Percentiles rank a stretch among this genome's conserved stretches.
These are phyloP conservation scores for Sinocyclocheilus anophthalmus DNA, from an alignment of 2,113 vertebrate genomes.

Conservation along the genomic window DNA sequence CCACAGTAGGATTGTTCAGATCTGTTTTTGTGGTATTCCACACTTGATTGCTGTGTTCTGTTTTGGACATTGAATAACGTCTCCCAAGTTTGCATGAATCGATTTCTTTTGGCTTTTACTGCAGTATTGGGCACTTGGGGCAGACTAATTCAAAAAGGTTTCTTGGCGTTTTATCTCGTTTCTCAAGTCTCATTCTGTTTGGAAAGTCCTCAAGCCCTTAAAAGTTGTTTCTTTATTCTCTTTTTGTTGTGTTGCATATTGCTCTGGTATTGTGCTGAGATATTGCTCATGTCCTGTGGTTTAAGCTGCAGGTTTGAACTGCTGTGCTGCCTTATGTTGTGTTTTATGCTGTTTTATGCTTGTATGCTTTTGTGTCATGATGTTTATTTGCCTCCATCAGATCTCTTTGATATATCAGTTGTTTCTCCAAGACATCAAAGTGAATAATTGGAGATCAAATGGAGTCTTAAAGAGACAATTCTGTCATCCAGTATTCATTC, in stretches of 20 bases:
- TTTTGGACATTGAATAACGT: conserved; percentile 27
- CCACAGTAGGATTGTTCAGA: background rate
- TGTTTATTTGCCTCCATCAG: background rate
- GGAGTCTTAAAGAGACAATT: background rate
- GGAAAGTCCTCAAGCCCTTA: background rate
- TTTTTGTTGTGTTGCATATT: conserved; percentile 20
- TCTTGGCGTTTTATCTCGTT: background rate
- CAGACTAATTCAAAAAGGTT: conserved; percentile 21
- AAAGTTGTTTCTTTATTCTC: conserved; percentile 12
- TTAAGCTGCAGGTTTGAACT: background rate
- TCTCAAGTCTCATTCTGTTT: background rate
- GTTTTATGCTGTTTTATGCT: background rate
- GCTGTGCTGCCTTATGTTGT: conserved; percentile 12
- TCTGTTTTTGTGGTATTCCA: conserved; percentile 24
- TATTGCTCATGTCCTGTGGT: background rate
- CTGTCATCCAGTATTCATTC: background rate
- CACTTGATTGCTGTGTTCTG: conserved; percentile 18
- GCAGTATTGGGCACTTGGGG: background rate
- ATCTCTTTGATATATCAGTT: background rate
- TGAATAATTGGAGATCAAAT: background rate
- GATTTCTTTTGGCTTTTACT: conserved; percentile 32
- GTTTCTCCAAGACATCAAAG: background rate
- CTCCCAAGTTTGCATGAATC: conserved; percentile 39
- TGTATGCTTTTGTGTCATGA: background rate
- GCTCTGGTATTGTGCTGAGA: background rate